These are phyloP conservation scores for Odontocerum albicorne DNA, from an alignment of 2,888 invertebrate genomes.

Conservation along the genomic window DNA sequence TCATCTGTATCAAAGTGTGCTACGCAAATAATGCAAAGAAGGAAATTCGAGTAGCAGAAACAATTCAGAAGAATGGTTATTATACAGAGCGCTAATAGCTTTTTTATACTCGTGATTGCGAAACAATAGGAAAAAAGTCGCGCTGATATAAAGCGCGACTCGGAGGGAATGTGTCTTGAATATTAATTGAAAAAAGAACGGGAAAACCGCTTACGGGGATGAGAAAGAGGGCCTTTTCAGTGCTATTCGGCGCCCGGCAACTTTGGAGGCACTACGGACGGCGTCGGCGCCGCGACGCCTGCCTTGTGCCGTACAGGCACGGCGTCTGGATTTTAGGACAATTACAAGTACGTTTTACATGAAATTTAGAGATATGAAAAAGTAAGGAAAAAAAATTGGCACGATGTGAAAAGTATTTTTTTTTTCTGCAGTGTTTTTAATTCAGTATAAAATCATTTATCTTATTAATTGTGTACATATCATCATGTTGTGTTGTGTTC, in stretches of 20 bases:
- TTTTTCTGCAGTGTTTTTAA: too few relatives aligned
- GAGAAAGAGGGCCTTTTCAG: slow-evolving; percentile 21
- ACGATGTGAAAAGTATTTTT: too few relatives aligned
- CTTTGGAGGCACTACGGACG: slow-evolving; percentile 7
- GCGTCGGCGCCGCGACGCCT: slow-evolving; percentile 26
- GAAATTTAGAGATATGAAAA: too few relatives aligned
- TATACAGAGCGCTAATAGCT: slow-evolving; percentile 4
- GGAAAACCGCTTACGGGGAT: slow-evolving; percentile 22
- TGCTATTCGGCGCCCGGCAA: slow-evolving; percentile 15
- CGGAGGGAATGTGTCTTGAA: slow-evolving; percentile 32
- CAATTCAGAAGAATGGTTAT: background rate
- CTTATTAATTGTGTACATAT: too few relatives aligned
- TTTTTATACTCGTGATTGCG: slow-evolving; percentile 13
- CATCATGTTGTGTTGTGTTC: too few relatives aligned
- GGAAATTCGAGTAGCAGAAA: too few relatives aligned
- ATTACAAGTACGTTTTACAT: too few relatives aligned
- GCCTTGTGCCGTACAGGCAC: slow-evolving; percentile 11
- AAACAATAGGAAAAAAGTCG: slow-evolving; percentile 18
- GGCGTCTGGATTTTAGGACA: too few relatives aligned
- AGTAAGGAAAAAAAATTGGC: too few relatives aligned
- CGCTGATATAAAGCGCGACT: slow-evolving; percentile 12
- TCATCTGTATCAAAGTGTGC: too few relatives aligned
- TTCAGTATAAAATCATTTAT: too few relatives aligned
- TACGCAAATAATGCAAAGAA: too few relatives aligned
- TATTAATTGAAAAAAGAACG: slow-evolving; percentile 33